Evolutionary conservation across 2,888 invertebrate genomes (phyloP).

Genomic region (Carabus problematicus): DNA sequence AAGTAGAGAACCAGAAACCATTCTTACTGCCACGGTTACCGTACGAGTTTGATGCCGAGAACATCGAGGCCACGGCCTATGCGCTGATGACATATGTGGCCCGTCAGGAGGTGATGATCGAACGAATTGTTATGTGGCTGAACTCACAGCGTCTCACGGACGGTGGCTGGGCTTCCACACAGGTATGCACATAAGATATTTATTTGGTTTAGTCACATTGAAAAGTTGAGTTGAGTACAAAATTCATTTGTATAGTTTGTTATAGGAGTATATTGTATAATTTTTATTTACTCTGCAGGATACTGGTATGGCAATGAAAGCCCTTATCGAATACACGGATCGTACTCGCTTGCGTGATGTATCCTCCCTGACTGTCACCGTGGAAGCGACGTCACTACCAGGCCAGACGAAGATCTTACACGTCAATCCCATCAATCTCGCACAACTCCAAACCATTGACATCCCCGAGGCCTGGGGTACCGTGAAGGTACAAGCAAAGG

Average conservation of each 20-base stretch:
- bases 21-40: conserved; percentile 88
- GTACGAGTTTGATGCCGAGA: conserved; percentile 87
- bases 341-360: conserved; percentile 86
- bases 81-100: conserved; percentile 89
- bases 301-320: conserved; percentile 86
- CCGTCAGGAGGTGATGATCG: conserved; percentile 80
- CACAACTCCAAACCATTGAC: conserved; percentile 78
- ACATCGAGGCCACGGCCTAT: conserved; percentile 92
- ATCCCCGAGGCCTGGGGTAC: conserved; percentile 95
- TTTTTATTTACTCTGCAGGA: conserved; percentile 66
- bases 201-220: no score
- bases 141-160: conserved; percentile 86
- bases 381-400: conserved; percentile 84
- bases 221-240: no score
- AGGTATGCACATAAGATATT: no score
- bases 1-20: conserved; percentile 90
- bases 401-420: conserved; percentile 69
- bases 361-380: conserved; percentile 75
- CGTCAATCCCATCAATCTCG: conserved; percentile 79
- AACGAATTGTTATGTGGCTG: conserved; percentile 89
- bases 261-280: no score
- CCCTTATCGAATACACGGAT: conserved; percentile 88
- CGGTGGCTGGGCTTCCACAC: conserved; percentile 89
- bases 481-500: conserved; percentile 89
- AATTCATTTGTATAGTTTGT: no score